Evolutionary conservation across 2,888 invertebrate species (phyloP).

Genomic region (Euphydryas editha): DNA sequence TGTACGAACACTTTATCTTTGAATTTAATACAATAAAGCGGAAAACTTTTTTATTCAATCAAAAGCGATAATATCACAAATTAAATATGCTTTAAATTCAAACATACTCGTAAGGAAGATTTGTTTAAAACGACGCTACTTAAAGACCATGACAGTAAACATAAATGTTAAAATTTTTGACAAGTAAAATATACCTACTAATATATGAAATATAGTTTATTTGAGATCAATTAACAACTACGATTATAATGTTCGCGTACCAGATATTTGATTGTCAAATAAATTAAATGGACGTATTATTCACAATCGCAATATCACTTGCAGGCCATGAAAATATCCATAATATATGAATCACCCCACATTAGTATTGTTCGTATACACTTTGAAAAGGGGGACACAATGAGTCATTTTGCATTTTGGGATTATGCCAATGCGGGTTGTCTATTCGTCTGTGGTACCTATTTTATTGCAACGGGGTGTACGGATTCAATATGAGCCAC

Average conservation of each 20-base stretch:
- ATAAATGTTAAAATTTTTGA: too few relatives aligned
- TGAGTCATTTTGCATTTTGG: slow-evolving; percentile 38
- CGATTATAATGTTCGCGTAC: background rate
- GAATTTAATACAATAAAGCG: too few relatives aligned
- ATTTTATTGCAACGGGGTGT: slow-evolving; percentile 10
- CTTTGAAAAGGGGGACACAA: slow-evolving; percentile 23
- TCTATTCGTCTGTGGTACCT: slow-evolving; percentile 17
- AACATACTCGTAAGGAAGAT: too few relatives aligned
- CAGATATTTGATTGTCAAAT: background rate
- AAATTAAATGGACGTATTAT: background rate
- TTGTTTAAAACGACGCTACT: too few relatives aligned
- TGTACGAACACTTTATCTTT: too few relatives aligned
- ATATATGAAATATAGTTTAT: background rate
- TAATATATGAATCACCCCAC: slow-evolving; percentile 34
- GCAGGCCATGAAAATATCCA: slow-evolving; percentile 13
- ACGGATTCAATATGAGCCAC: slow-evolving; percentile 3
- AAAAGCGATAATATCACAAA: too few relatives aligned
- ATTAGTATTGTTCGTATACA: slow-evolving; percentile 29
- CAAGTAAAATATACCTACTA: too few relatives aligned
- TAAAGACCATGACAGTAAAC: background rate
- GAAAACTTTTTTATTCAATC: too few relatives aligned
- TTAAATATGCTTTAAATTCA: too few relatives aligned
- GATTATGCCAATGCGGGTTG: slow-evolving; percentile 32
- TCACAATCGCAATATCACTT: slow-evolving; percentile 7
- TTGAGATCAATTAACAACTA: background rate